Base-by-base conservation (phyloP, 1,140 invertebrate genomes). In the Riptortus pedestris region DNA sequence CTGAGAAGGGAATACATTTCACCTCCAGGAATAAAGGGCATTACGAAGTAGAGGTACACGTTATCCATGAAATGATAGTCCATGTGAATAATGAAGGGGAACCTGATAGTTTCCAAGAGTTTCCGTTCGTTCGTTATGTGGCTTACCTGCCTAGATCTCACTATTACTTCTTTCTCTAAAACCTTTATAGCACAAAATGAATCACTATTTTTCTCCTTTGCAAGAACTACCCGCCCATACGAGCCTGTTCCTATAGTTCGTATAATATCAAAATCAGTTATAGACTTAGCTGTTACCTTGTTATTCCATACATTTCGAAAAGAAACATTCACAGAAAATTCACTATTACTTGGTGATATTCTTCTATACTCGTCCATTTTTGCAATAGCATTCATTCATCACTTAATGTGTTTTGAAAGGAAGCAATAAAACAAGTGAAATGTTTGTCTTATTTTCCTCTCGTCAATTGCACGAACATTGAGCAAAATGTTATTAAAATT, bases 111-210 rank as follows among this genome's bases (percentile, higher is more conserved):
- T 70, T 84, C 81, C 33, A 96, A 78, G 65, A 96, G 87, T 70
- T 81, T 83, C 72, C 93, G 94, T 75, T 96, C 93, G 70, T 88
- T 89, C 51, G 83, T 77, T 0, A 88, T 91, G 70, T 96, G 91
- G 64, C 85, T 81, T 7, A 95, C 80, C 77, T 96, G 91, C 72
- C 91, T 92, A 65, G 85, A 78, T 72, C 87, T 88, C 1, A 95
- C 83, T 52, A 96, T 80, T 75, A 90, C 89, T 64, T 83, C 81
- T 75, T 96, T 96, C 68, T 91, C 87, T 70, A 96, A 75, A 67
- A 93, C 84, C 79, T 96, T 97, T 84, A 96, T 91, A 0, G 93
- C 93, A 72, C 85, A 92, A 70, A 80, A 89, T 69, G 79, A 48
- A 29, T 63, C 47, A 20, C 43, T 73, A 1, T 65, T n/a, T 66